Percentiles rank a stretch among this genome's conserved stretches.
Conservation (phyloP, 2,113 vertebrate species). For the Ancistrus triradiatus region DNA sequence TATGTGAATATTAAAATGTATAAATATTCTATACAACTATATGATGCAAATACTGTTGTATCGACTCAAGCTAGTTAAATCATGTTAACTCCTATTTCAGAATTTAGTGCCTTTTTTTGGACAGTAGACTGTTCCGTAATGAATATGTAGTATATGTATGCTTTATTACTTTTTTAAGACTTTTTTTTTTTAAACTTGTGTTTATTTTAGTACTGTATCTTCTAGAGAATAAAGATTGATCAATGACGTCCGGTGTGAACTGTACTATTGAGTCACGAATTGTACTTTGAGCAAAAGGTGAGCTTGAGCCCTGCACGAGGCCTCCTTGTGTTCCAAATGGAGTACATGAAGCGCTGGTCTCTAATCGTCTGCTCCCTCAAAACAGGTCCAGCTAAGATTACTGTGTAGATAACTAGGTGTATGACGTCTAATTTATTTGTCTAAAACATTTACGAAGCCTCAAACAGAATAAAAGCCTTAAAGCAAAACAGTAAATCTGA, state of each 20-base stretch:
- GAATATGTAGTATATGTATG: conserved; percentile 93
- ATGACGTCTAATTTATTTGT: no score
- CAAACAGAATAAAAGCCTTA: no score
- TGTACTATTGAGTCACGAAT: neutral
- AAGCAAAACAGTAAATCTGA: no score
- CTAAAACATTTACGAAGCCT: no score
- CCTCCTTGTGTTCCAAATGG: no score
- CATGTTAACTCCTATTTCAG: conserved; percentile 89
- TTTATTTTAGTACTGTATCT: conserved; percentile 99
- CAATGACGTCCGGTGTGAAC: conserved; percentile 18
- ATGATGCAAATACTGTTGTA: conserved; percentile 58
- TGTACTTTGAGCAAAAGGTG: no score
- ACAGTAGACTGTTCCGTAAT: conserved; percentile 99
- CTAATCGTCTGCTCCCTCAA: no score
- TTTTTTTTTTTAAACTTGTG: conserved; percentile 94
- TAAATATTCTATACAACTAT: conserved; percentile 55
- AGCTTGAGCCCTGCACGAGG: no score
- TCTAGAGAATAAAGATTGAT: conserved; percentile 93
- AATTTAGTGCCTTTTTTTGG: conserved; percentile 99
- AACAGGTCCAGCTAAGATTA: no score
- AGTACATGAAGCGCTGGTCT: no score
- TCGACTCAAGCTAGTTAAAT: conserved; percentile 78
- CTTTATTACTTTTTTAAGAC: conserved; percentile 93
- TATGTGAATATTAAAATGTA: conserved; percentile 53
- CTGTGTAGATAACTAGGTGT: no score